Percentiles rank a stretch among this genome's conserved stretches.
Evolutionary conservation across 2,113 vertebrate species (phyloP).

Genomic region (Salvelinus sp.): DNA sequence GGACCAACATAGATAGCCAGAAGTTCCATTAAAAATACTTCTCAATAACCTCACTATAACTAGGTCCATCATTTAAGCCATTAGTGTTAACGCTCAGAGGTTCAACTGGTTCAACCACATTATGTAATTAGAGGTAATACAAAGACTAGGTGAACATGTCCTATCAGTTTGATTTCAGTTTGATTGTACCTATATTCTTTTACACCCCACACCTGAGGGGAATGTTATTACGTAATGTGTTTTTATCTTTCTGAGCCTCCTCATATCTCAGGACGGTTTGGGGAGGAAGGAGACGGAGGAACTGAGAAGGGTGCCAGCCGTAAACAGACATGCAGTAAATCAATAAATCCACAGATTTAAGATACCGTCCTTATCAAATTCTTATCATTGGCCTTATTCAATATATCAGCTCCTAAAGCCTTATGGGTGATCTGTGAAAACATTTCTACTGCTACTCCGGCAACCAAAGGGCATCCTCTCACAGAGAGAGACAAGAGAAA

Average conservation of each 20-base stretch:
- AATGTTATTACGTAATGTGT: conserved; percentile 36
- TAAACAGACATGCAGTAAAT: conserved; percentile 55
- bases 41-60: too few relatives aligned
- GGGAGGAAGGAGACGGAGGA: conserved; percentile 23
- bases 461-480: conserved; percentile 59
- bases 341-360: conserved; percentile 67
- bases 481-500: too few relatives aligned
- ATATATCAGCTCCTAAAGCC: conserved; percentile 53
- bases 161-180: background rate
- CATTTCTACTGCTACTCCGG: conserved; percentile 56
- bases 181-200: conserved; percentile 6
- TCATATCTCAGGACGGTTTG: conserved; percentile 38
- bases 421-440: conserved; percentile 53
- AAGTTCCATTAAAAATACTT: too few relatives aligned
- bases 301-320: conserved; percentile 30
- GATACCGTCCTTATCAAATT: conserved; percentile 65
- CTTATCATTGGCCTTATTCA: conserved; percentile 68
- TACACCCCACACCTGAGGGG: background rate
- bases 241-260: conserved; percentile 45
- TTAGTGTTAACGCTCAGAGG: too few relatives aligned
- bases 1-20: too few relatives aligned
- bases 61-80: too few relatives aligned
- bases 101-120: too few relatives aligned
- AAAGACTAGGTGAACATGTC: background rate
- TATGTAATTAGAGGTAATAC: background rate